A percentile compares a stretch with the other conserved stretches of the same genome.
Evolutionary conservation across 2,888 invertebrate genomes (phyloP).

Genomic region (Pantelozetes paolii): DNA sequence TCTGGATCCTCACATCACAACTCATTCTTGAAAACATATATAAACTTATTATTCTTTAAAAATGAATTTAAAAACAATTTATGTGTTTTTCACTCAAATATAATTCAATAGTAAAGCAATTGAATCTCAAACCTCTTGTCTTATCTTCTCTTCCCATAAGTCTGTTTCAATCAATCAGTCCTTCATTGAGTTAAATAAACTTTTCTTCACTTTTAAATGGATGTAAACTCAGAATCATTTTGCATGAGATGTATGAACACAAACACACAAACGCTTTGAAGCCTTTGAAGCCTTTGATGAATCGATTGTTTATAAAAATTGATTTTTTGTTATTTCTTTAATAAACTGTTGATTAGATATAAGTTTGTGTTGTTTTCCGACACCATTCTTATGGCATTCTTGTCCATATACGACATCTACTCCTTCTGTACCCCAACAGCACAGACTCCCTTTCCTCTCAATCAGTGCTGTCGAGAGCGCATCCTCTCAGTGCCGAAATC

Average conservation of each 20-base stretch:
- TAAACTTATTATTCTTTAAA: no score
- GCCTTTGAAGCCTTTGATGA: not conserved
- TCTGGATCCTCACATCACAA: not conserved
- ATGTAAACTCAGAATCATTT: not conserved
- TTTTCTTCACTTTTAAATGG: not conserved
- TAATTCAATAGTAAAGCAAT: not conserved
- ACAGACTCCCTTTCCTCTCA: not conserved
- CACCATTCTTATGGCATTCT: constrained; percentile 33
- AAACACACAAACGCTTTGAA: no score
- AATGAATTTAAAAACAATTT: not conserved
- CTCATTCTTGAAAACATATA: not conserved
- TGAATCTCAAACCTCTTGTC: constrained; percentile 9
- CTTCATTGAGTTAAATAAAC: not conserved
- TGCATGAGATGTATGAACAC: not conserved
- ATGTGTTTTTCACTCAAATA: not conserved
- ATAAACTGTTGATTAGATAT: constrained; percentile 12
- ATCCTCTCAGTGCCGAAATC: not conserved
- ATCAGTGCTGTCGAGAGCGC: not conserved
- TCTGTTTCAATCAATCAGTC: not conserved
- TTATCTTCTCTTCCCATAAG: not conserved
- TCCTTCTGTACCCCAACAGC: constrained; percentile 11
- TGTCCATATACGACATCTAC: constrained; percentile 34
- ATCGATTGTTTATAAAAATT: constrained; percentile 11
- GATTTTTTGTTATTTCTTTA: not conserved
- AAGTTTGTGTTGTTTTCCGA: constrained; percentile 32